These are phyloP conservation scores for Drosophila greeni DNA, from an alignment of 2,888 invertebrate genomes.

Conservation along the genomic window DNA sequence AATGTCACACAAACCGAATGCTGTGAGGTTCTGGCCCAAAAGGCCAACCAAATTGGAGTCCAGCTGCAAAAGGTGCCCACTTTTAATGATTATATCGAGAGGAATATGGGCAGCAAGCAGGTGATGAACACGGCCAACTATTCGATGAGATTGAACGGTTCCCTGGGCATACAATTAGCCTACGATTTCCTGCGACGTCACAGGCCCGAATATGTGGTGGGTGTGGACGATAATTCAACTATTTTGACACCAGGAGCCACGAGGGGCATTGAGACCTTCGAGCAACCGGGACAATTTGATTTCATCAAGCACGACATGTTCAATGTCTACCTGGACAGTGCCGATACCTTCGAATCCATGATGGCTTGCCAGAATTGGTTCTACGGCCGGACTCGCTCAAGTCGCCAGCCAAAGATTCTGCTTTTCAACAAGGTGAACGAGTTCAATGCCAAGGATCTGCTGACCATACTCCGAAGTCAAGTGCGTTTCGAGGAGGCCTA, in stretches of 20 bases:
- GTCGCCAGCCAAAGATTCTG: conserved; percentile 55
- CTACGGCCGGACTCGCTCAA: conserved; percentile 52
- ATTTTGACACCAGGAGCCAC: conserved; percentile 46
- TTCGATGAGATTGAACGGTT: conserved; percentile 52
- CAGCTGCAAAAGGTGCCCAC: conserved; percentile 54
- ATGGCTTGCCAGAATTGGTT: conserved; percentile 66
- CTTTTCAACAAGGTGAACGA: conserved; percentile 64
- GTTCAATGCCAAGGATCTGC: conserved; percentile 62
- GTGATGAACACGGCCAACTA: conserved; percentile 45
- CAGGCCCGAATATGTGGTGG: conserved; percentile 50
- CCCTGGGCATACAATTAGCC: conserved; percentile 60
- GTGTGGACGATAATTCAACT: conserved; percentile 37
- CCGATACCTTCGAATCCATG: conserved; percentile 66
- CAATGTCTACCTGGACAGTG: conserved; percentile 60
- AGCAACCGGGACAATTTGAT: conserved; percentile 55
- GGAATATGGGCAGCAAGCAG: conserved; percentile 42
- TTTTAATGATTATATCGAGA: conserved; percentile 47
- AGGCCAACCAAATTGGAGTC: conserved; percentile 52
- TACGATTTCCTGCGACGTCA: conserved; percentile 55
- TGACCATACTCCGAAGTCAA: conserved; percentile 56
- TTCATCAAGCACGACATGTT: conserved; percentile 54
- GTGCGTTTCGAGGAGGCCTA: conserved; percentile 60
- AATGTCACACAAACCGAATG: conserved; percentile 59
- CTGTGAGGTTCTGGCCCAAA: conserved; percentile 56
- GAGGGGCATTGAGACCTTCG: conserved; percentile 49